These are phyloP conservation scores for Rhegmatorhina hoffmannsi DNA, from an alignment of 2,113 vertebrate genomes.

Conservation along the genomic window DNA sequence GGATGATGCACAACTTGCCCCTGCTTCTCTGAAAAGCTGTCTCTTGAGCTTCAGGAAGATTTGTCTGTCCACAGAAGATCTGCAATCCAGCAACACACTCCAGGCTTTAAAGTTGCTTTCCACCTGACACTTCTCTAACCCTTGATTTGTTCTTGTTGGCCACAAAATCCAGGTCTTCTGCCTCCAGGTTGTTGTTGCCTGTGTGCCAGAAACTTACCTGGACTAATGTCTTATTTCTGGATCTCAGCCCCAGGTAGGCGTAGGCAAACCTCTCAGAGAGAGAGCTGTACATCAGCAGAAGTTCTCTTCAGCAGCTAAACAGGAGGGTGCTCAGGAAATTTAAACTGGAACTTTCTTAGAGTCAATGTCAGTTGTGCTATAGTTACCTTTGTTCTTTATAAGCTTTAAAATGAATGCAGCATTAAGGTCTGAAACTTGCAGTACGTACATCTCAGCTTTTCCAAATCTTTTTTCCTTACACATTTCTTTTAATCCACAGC, in stretches of 20 bases:
- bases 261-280: background rate
- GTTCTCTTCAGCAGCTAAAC: background rate
- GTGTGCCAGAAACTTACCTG: background rate
- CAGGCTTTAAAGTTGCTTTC: background rate
- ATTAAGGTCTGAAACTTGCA: background rate
- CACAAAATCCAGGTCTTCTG: background rate
- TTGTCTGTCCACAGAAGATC: background rate
- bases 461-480: background rate
- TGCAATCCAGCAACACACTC: background rate
- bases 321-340: background rate
- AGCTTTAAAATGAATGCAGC: background rate
- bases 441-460: background rate
- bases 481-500: constrained; percentile 59
- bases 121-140: background rate
- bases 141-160: background rate
- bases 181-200: background rate
- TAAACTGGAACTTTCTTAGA: background rate
- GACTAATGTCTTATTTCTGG: background rate
- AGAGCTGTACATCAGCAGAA: background rate
- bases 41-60: background rate
- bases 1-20: background rate
- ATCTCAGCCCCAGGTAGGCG: background rate
- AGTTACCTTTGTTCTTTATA: background rate
- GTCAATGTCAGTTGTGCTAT: background rate
- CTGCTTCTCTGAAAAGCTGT: background rate